Base-by-base conservation (phyloP, 1,140 invertebrate genomes). In the Littorina saxatilis region DNA sequence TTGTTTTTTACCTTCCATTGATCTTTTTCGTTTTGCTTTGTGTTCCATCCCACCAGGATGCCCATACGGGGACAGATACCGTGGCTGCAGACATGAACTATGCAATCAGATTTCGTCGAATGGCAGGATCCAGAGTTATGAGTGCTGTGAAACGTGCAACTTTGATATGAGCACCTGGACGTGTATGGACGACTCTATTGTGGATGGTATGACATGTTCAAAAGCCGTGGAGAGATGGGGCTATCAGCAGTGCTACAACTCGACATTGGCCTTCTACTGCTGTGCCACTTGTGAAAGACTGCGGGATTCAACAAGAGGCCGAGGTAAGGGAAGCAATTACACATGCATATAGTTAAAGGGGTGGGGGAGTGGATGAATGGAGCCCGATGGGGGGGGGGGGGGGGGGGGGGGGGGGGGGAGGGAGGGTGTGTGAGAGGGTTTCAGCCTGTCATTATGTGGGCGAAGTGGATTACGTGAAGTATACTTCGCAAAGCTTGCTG, bases 121-220 rank as follows among this genome's bases (percentile, higher is more conserved):
- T 61, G 83, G 84, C 23, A 72, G 63, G 3, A 66, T 55, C 23
- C 81, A 82, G 58, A 82, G 80, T 29, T 40, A 35, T 4, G 66
- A 78, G 37, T 86, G 85, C 61, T 86, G 85, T 40, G 82, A 80
- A 20, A 83, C 83, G 13, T 86, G 85, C 52, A 55, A 58, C 63
- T 82, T 79, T 52, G 39, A 73, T 27, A 35, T 23, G 2, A 5
- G 13, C 13, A 3, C n/a, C 20, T 52, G 61, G 78, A 50, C 63
- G 0, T 76, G 74, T 32, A 15, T 15, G 9, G 74, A 76, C 50
- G 50, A 2, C 1, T 47, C 47, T 13, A 27, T 7, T 17, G 50
- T 76, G 17, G 52, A 37, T 7, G 74, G 74, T 20, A 32, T 50
- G n/a, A 9, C 13, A 20, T 76, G 74, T 13, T 3, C 0, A 11